phyloP scores from a whole-genome alignment of 2,113 vertebrate genomes.

The Sialia sialis region DNA sequence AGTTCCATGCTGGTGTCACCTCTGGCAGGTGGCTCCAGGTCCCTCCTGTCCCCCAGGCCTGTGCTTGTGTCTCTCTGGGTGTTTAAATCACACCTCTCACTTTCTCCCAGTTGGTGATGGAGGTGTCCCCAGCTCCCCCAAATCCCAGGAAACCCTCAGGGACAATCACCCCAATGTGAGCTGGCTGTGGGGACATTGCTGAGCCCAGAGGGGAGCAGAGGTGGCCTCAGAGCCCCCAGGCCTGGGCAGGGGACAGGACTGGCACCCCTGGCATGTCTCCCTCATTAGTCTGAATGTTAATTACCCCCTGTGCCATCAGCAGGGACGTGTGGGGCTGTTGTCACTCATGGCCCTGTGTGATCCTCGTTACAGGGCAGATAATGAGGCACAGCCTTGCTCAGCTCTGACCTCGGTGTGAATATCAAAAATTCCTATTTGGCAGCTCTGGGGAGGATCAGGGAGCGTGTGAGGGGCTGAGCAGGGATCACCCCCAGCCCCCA shows the following conservation, averaged over 20 bases:
- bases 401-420: neutral
- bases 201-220: neutral
- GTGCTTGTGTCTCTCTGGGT: fast-evolving
- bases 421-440: neutral
- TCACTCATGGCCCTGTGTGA: neutral
- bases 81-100: fast-evolving
- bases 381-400: neutral
- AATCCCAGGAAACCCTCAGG: neutral
- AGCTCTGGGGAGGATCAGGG: neutral
- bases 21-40: neutral
- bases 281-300: neutral
- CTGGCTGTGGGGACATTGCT: neutral
- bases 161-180: neutral
- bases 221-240: neutral
- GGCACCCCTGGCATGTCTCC: fast-evolving
- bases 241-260: neutral
- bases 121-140: neutral
- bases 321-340: neutral
- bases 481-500: neutral
- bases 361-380: neutral
- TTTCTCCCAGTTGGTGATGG: neutral
- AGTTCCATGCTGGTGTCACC: neutral
- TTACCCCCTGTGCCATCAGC: neutral
- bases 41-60: neutral
- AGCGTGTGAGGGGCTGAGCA: neutral